Evolutionary conservation across 2,888 invertebrate genomes (phyloP).

Genomic region (Spodoptera exigua): DNA sequence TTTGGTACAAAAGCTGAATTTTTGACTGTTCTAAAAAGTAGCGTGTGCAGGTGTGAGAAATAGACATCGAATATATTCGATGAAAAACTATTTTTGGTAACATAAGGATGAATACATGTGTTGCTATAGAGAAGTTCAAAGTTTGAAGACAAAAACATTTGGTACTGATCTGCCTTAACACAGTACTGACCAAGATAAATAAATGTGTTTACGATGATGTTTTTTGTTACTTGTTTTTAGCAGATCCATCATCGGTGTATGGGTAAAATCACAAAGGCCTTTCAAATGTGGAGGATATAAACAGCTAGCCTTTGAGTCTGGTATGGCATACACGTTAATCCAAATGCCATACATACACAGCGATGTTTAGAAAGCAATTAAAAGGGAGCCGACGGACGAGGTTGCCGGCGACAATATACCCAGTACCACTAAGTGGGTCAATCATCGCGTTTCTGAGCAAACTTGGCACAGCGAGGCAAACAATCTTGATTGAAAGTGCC

Average conservation of each 20-base stretch:
- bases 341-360: slow-evolving; percentile 23
- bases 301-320: background rate
- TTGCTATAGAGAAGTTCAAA: slow-evolving; percentile 2
- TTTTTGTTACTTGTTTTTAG: background rate
- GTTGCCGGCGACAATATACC: slow-evolving; percentile 43
- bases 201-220: slow-evolving; percentile 4
- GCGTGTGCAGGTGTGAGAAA: background rate
- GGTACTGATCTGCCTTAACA: slow-evolving; percentile 22
- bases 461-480: slow-evolving; percentile 78
- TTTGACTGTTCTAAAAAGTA: background rate
- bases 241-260: background rate
- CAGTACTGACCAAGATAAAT: slow-evolving; percentile 14
- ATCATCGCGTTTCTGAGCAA: slow-evolving; percentile 69
- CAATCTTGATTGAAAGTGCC: slow-evolving; percentile 83
- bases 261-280: background rate
- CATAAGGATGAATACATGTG: background rate
- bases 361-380: slow-evolving; percentile 52
- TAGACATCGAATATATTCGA: background rate
- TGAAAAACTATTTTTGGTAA: background rate
- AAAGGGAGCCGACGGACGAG: slow-evolving; percentile 43
- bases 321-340: slow-evolving; percentile 19
- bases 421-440: slow-evolving; percentile 70
- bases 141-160: slow-evolving; percentile 6
- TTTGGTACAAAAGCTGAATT: background rate
- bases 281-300: slow-evolving; percentile 1